Evolutionary conservation across 2,113 vertebrate genomes (phyloP).

Genomic region (Dolichallabes microphthalmus): DNA sequence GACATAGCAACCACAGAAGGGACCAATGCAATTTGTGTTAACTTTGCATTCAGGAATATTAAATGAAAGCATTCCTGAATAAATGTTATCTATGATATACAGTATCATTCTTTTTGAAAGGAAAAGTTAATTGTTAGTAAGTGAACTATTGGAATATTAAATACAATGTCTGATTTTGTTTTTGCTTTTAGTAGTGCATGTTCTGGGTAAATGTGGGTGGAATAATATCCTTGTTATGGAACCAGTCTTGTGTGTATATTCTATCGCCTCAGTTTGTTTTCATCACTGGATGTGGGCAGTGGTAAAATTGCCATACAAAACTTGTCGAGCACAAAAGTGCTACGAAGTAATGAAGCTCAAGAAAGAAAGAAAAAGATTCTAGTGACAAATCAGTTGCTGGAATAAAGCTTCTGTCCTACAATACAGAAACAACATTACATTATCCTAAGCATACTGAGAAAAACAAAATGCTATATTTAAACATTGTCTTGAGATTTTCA

Average conservation of each 20-base stretch:
- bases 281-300: not conserved
- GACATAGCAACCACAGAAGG: conserved; percentile 12
- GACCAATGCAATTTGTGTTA: conserved; percentile 31
- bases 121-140: not conserved
- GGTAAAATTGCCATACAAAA: not conserved
- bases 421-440: not conserved
- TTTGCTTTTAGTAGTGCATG: not conserved
- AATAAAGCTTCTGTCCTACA: not conserved
- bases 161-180: not conserved
- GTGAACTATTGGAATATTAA: not conserved
- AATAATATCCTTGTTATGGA: not conserved
- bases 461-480: not conserved
- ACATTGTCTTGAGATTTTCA: not conserved
- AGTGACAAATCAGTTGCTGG: not conserved
- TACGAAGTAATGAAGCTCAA: not conserved
- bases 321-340: not conserved
- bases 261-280: not conserved
- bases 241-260: not conserved
- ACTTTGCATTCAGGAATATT: not conserved
- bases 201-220: not conserved
- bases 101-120: conserved; percentile 6
- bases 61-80: not conserved
- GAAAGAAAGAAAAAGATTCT: not conserved
- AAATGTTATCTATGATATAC: conserved; percentile 9
- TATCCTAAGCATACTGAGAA: not conserved